A percentile compares a stretch with the other conserved stretches of the same genome.
Evolutionary conservation across 1,140 invertebrate species (phyloP).

Genomic region (Cydia fagiglandana): DNA sequence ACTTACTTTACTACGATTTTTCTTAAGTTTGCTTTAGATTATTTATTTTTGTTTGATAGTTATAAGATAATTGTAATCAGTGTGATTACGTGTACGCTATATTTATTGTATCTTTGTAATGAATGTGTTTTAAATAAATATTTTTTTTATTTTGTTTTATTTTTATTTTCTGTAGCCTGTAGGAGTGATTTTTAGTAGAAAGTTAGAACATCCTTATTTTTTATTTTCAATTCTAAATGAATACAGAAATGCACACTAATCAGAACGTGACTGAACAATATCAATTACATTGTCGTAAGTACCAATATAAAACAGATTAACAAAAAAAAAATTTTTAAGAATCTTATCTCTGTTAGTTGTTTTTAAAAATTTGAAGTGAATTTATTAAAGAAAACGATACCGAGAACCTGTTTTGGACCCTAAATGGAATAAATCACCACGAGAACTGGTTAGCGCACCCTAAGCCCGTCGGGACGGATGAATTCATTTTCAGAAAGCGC

Average conservation of each 20-base stretch:
- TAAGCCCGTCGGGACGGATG: not conserved
- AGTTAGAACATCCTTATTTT: not conserved
- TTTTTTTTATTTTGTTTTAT: conserved; percentile 33
- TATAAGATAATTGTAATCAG: conserved; percentile 25
- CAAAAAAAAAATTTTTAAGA: too few relatives aligned
- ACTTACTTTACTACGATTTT: conserved; percentile 9
- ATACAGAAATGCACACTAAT: not conserved
- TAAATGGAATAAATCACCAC: not conserved
- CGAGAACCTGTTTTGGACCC: not conserved
- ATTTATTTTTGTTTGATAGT: conserved; percentile 38
- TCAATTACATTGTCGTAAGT: not conserved
- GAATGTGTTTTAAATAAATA: conserved; percentile 35
- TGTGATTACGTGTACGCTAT: not conserved
- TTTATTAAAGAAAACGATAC: not conserved
- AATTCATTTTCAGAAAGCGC: not conserved
- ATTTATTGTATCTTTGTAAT: conserved; percentile 36
- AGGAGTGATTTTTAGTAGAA: not conserved
- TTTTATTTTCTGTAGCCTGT: conserved; percentile 28
- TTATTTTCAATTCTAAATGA: not conserved
- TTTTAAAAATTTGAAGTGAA: not conserved
- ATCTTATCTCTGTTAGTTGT: not conserved
- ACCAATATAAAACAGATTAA: too few relatives aligned
- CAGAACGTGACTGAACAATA: not conserved
- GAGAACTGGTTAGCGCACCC: not conserved
- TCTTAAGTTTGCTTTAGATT: conserved; percentile 5